Conservation (phyloP, 2,888 invertebrate species). For the Drosophila kuntzei region DNA sequence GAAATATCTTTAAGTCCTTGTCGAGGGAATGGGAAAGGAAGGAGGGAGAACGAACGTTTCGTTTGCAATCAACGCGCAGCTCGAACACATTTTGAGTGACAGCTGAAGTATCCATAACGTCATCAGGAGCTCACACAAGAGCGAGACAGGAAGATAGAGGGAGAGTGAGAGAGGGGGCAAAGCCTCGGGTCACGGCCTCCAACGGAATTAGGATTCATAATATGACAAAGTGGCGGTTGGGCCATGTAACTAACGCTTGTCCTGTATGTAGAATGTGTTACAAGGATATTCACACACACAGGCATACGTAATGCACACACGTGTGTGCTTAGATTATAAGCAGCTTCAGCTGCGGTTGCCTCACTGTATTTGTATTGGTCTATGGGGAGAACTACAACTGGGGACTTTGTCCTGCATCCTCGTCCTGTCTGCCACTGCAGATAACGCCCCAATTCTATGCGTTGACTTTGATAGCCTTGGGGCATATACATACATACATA, state of each 20-base stretch:
- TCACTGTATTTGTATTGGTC: constrained; percentile 68
- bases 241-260: constrained; percentile 72
- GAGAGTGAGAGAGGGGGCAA: not conserved
- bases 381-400: constrained; percentile 46
- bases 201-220: constrained; percentile 77
- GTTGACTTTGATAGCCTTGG: constrained; percentile 77
- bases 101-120: constrained; percentile 78
- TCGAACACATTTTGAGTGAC: constrained; percentile 66
- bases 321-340: constrained; percentile 71
- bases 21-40: not conserved
- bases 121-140: constrained; percentile 60
- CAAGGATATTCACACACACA: constrained; percentile 29
- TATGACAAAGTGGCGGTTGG: constrained; percentile 70
- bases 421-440: constrained; percentile 44
- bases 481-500: constrained; percentile 40
- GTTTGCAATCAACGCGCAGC: constrained; percentile 66
- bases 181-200: constrained; percentile 65
- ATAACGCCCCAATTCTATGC: constrained; percentile 62
- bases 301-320: constrained; percentile 22
- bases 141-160: not conserved
- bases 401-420: constrained; percentile 7
- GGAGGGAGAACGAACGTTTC: not conserved
- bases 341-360: constrained; percentile 70
- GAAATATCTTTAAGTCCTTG: constrained; percentile 33
- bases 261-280: constrained; percentile 26